Base-by-base conservation (phyloP, 2,888 invertebrate genomes). In the Sthenelais limicola region DNA sequence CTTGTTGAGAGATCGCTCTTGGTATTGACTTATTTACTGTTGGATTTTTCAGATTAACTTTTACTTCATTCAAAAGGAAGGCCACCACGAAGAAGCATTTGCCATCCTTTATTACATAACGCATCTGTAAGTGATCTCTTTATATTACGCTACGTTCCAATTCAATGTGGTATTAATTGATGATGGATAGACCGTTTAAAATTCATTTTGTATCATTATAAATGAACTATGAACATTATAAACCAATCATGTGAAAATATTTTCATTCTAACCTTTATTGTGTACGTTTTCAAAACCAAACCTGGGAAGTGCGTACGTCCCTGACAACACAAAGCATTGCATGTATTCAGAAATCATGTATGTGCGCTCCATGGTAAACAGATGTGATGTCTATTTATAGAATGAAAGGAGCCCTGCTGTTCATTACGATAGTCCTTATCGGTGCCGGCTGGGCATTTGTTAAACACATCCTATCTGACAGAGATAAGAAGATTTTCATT, bases 381-480 rank as follows among this genome's bases (percentile, higher is more conserved):
- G 7, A 24, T 51, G n/a, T n/a, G 9, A 3, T 43, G 1, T 24
- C 30, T 69, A 12, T 12, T 85, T 87, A 68, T 86, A 94, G 94
- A 79, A 89, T 96, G 73, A 95, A 95, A 88, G 87, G 87, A 18
- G 84, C 84, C 0, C 92, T 99, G 54, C 89, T 99, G 68, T 98
- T 99, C 85, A 96, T 98, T 74, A 97, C 97, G 0, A 94, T 99
- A 79, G 94, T 98, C 15, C 90, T 99, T 15, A 95, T 99, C 79
- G 98, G 98, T 58, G 97, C 98, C 5, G 99, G 99, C 0, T 99
- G 98, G 96, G 97, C 97, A 48, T 99, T 98, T 86, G 96, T 99
- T 81, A 98, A 98, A 85, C 96, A 98, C 87, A 95, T 99, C 79
- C 90, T 99, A 30, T 94, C 97, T 0, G 97, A 97, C 81, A 92